These are phyloP conservation scores for Elaphurus davidianus DNA, from an alignment of 2,113 vertebrate species.

Conservation along the genomic window DNA sequence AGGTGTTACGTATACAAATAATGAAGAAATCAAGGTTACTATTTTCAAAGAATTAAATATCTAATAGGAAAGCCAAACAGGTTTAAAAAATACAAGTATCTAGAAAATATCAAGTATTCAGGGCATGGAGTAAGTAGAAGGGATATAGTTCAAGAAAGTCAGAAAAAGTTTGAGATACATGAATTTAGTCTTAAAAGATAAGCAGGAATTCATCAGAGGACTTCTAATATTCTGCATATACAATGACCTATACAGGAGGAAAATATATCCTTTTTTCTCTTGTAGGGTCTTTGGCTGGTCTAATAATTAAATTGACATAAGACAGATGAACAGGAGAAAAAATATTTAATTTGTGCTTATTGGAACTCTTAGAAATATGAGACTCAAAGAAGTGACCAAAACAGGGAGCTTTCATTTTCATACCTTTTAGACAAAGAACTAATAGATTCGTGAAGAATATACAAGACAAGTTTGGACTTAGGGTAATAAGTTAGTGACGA, in stretches of 20 bases:
- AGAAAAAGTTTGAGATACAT: not conserved
- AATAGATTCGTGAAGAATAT: not conserved
- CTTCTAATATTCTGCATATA: not conserved
- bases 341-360: not conserved
- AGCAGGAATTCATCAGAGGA: not conserved
- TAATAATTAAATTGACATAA: not conserved
- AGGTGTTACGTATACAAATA: not conserved
- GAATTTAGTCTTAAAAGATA: constrained; percentile 4
- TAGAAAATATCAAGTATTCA: not conserved
- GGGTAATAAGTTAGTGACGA: not conserved
- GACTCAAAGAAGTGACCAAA: not conserved
- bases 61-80: constrained; percentile 2
- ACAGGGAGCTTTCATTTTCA: not conserved
- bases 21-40: not conserved
- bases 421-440: not conserved
- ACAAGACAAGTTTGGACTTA: not conserved
- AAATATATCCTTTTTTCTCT: not conserved
- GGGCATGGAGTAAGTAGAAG: not conserved
- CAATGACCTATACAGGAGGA: not conserved
- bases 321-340: not conserved
- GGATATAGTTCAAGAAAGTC: not conserved
- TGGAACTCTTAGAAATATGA: not conserved
- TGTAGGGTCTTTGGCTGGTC: not conserved
- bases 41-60: not conserved
- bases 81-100: not conserved